phyloP scores from a whole-genome alignment of 1,140 invertebrate species.

The Brachionus rotundiformis region DNA sequence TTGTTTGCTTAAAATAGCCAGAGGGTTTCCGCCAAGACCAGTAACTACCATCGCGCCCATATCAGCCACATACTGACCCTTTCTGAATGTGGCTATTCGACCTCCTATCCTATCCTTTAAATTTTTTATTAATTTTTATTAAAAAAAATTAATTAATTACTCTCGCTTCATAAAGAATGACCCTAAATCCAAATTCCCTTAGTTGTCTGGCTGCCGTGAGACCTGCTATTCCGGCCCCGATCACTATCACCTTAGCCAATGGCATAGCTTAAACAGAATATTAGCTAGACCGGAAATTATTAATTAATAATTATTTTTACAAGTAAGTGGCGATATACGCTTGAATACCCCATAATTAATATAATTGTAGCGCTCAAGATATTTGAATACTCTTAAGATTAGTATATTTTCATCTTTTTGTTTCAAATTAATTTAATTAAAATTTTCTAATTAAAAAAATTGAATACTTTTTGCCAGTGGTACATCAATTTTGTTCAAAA shows the following conservation, averaged over 20 bases:
- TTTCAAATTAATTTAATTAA: background rate
- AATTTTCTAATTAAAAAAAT: background rate
- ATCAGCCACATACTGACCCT: conserved; percentile 90
- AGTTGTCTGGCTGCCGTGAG: conserved; percentile 89
- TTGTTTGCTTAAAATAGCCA: conserved; percentile 90
- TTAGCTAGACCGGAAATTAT: background rate
- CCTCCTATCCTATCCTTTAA: conserved; percentile 86
- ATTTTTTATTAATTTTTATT: background rate
- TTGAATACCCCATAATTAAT: conserved; percentile 98
- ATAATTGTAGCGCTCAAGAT: conserved; percentile 90
- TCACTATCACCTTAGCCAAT: conserved; percentile 87
- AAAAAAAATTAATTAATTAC: no score
- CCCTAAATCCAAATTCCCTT: conserved; percentile 92
- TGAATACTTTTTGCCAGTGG: background rate
- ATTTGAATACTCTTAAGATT: conserved; percentile 82
- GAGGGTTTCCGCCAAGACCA: conserved; percentile 84
- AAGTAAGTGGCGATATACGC: conserved; percentile 69
- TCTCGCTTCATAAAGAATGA: conserved; percentile 87
- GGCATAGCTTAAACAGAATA: conserved; percentile 57
- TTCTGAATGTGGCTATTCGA: conserved; percentile 90
- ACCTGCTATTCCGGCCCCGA: conserved; percentile 91
- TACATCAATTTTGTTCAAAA: conserved; percentile 68
- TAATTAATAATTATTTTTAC: conserved; percentile 52
- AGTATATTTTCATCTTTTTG: conserved; percentile 73
- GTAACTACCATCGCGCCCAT: conserved; percentile 74